These are phyloP conservation scores for Balearica regulorum DNA, from an alignment of 2,797 vertebrate genomes.

Conservation along the genomic window DNA sequence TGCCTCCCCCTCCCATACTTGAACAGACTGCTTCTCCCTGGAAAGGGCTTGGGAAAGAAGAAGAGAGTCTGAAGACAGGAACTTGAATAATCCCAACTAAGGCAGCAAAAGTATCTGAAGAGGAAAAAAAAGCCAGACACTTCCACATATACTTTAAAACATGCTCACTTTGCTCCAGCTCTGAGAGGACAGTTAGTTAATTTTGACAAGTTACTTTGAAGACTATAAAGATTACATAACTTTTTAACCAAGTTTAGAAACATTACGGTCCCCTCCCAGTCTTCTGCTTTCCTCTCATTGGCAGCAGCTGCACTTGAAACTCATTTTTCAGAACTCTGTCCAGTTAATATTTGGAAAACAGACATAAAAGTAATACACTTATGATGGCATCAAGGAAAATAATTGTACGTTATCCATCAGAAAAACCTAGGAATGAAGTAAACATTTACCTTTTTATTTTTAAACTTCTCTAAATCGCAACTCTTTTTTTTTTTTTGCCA, in stretches of 20 bases:
- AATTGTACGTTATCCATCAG: background rate
- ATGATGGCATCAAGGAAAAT: background rate
- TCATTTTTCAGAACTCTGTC: background rate
- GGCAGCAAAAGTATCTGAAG: background rate
- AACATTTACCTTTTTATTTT: background rate
- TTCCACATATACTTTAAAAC: background rate
- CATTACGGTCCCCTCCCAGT: background rate
- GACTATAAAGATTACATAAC: background rate
- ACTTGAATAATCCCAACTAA: background rate
- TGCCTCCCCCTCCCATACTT: background rate
- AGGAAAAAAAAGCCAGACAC: background rate
- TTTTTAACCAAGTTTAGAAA: background rate
- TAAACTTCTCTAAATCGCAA: background rate
- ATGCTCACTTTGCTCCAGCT: background rate
- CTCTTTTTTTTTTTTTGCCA: background rate
- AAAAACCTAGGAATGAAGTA: background rate
- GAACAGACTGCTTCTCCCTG: background rate
- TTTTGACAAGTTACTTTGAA: background rate
- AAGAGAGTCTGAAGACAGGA: background rate
- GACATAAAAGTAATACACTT: background rate
- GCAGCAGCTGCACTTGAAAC: background rate
- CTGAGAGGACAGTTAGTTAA: background rate
- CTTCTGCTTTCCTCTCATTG: background rate
- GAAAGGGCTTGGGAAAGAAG: background rate
- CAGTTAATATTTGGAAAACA: background rate